A percentile compares a stretch with the other conserved stretches of the same genome.
These are phyloP conservation scores for Lacanobia wlatinum DNA, from an alignment of 2,888 invertebrate genomes.

Conservation along the genomic window DNA sequence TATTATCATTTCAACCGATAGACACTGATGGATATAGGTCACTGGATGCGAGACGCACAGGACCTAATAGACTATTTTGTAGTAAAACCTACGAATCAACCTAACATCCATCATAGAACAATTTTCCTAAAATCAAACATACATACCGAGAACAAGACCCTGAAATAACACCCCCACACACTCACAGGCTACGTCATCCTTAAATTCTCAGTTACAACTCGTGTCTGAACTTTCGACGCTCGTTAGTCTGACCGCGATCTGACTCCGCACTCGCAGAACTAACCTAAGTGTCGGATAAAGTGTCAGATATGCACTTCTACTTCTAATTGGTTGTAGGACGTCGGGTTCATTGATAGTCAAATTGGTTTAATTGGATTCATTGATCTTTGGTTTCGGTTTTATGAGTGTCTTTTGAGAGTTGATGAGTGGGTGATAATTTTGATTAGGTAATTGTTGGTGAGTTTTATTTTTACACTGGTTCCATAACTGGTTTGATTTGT, in stretches of 20 bases:
- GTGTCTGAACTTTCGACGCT: conserved; percentile 60
- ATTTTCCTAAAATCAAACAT: background rate
- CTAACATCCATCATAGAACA: no score
- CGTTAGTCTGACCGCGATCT: conserved; percentile 62
- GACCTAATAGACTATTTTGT: no score
- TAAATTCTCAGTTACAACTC: conserved; percentile 35
- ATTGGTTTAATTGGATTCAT: conserved; percentile 47
- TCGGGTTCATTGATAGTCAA: conserved; percentile 53
- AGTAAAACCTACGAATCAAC: no score
- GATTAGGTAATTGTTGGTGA: no score
- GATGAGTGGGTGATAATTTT: background rate
- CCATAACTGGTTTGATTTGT: no score
- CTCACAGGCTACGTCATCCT: conserved; percentile 18
- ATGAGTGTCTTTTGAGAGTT: background rate
- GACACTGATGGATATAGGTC: no score
- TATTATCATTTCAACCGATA: no score
- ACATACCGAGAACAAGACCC: conserved; percentile 14
- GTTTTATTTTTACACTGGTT: no score
- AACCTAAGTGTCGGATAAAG: conserved; percentile 45
- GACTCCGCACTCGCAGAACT: conserved; percentile 53
- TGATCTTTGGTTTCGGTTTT: conserved; percentile 32
- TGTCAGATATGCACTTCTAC: conserved; percentile 59
- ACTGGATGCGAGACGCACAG: no score
- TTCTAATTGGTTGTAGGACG: conserved; percentile 57
- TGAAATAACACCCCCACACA: conserved; percentile 14